phyloP scores from a whole-genome alignment of 35 echinoderm and acorn worm species.

The Hemicentrotus pulcherrimus region DNA sequence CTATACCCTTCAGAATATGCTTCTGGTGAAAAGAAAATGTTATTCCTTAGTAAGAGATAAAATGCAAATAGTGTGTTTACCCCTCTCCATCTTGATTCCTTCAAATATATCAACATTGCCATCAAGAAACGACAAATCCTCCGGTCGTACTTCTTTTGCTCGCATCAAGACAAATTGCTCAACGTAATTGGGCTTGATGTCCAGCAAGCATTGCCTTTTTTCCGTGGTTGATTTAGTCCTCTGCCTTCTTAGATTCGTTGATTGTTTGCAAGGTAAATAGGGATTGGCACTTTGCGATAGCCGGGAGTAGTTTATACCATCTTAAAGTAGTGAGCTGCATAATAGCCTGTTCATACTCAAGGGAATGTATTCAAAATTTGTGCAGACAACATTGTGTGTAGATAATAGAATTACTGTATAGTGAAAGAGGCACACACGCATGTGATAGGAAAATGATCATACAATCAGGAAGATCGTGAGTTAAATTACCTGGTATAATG shows the following conservation, averaged over 20 bases:
- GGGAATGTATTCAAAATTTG: no score
- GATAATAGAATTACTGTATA: no score
- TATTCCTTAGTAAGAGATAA: neutral
- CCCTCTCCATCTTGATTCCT: neutral
- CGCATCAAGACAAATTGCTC: constrained; percentile 1
- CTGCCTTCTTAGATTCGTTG: neutral
- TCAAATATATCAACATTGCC: neutral
- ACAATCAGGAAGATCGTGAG: no score
- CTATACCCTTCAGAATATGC: neutral
- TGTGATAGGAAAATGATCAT: no score
- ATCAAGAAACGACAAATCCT: neutral
- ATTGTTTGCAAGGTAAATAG: constrained; percentile 5
- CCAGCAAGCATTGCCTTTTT: neutral
- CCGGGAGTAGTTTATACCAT: neutral
- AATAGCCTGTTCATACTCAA: no score
- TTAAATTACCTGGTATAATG: no score
- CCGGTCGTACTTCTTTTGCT: neutral
- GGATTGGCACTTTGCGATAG: neutral
- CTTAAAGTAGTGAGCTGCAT: neutral
- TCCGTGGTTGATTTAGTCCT: neutral
- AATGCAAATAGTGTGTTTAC: constrained; percentile 7
- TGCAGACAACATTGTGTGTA: no score
- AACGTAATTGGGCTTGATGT: neutral
- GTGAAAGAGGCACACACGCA: no score
- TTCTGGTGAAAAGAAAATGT: neutral